phyloP scores from a whole-genome alignment of 1,140 invertebrate genomes.

The Drosophila obscura region DNA sequence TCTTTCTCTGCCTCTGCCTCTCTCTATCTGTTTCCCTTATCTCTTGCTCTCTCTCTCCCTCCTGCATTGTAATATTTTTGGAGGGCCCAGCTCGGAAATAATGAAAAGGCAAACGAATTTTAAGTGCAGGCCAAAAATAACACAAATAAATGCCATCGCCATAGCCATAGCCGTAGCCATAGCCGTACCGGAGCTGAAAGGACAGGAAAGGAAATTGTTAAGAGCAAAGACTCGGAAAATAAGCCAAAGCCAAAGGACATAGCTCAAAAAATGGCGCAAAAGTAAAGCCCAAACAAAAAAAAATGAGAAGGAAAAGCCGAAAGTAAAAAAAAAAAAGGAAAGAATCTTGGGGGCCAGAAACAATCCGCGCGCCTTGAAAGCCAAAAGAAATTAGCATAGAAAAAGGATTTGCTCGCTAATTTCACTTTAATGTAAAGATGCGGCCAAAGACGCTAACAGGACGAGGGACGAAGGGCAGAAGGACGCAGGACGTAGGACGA shows the following conservation, averaged over 20 bases:
- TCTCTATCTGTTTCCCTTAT: no score
- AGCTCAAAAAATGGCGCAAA: constrained; percentile 71
- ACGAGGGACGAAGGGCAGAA: not conserved
- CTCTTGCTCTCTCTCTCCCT: no score
- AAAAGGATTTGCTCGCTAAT: constrained; percentile 81
- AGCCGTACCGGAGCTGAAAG: no score
- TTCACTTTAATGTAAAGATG: constrained; percentile 76
- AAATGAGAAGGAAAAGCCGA: constrained; percentile 21
- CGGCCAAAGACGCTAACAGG: not conserved
- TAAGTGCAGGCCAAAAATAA: constrained; percentile 75
- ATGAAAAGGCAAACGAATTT: constrained; percentile 72
- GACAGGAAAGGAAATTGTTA: constrained; percentile 64
- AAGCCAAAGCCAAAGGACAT: constrained; percentile 74
- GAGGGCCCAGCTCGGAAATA: constrained; percentile 23
- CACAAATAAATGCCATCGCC: constrained; percentile 55
- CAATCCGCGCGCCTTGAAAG: constrained; percentile 43
- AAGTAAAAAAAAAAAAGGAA: constrained; percentile 43
- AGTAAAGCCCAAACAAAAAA: constrained; percentile 13
- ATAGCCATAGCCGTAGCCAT: not conserved
- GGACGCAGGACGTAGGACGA: constrained; percentile 21
- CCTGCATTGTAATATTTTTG: no score
- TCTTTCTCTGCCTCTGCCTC: not conserved
- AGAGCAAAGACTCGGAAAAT: constrained; percentile 71
- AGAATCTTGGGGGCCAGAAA: constrained; percentile 24
- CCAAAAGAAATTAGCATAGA: constrained; percentile 73